Percentiles rank a stretch among this genome's conserved stretches.
Conservation (phyloP, 2,888 invertebrate species). For the Bembecia ichneumoniformis region DNA sequence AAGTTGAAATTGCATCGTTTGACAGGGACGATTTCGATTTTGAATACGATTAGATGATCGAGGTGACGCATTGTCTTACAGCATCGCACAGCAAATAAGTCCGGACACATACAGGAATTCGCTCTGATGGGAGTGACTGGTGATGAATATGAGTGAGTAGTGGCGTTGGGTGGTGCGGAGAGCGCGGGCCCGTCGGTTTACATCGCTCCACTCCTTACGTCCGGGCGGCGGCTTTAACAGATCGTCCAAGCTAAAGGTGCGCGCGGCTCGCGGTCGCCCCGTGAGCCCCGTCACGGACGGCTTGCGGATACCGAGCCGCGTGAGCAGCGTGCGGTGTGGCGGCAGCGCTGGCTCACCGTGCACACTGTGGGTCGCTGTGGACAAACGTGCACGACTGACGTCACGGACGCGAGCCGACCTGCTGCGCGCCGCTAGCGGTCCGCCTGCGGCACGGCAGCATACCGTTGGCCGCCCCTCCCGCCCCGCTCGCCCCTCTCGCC, state of each 20-base stretch:
- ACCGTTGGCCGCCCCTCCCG: slow-evolving; percentile 21
- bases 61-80: too few relatives aligned
- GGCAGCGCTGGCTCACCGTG: slow-evolving; percentile 20
- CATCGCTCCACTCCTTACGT: slow-evolving; percentile 77
- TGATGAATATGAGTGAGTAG: slow-evolving; percentile 10
- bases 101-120: too few relatives aligned
- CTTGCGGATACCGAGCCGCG: slow-evolving; percentile 90
- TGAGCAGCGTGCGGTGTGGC: slow-evolving; percentile 76
- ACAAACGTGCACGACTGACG: slow-evolving; percentile 62
- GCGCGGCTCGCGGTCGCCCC: slow-evolving; percentile 79
- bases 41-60: too few relatives aligned
- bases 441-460: slow-evolving; percentile 45
- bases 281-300: slow-evolving; percentile 87
- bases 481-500: too few relatives aligned
- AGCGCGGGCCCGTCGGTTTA: slow-evolving; percentile 45
- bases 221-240: slow-evolving; percentile 86
- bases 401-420: neutral
- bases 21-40: too few relatives aligned
- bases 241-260: slow-evolving; percentile 91
- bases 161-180: slow-evolving; percentile 35
- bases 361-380: slow-evolving; percentile 59
- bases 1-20: too few relatives aligned
- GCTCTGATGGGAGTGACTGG: too few relatives aligned
- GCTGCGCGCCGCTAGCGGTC: slow-evolving; percentile 24
- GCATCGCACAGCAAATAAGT: too few relatives aligned